Base-by-base conservation (phyloP, 1,140 invertebrate genomes). In the Neodiprion virginianus region DNA sequence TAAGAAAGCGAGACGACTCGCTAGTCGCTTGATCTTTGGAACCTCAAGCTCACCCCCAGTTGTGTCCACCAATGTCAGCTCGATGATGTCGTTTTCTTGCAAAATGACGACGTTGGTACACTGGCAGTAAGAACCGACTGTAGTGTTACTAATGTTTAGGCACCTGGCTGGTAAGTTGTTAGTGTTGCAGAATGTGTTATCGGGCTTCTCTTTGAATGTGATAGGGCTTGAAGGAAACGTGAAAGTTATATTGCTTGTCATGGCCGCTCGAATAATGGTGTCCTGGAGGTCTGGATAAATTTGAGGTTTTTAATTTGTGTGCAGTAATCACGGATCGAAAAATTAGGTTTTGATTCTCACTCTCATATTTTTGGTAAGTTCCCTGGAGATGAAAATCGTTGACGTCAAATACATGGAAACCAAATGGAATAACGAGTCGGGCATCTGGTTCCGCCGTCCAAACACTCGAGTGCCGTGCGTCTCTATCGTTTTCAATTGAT, bases 161-260 rank as follows among this genome's bases (percentile, higher is more conserved):
- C 17, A 21, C 17, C 17, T 21, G 17, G 17, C 17, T 21, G 17
- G 17, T 21, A 21, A 21, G 17, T 21, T 21, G 17, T 21, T 53
- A 14, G 50, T 53, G 50, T 53, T 53, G 50, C 14, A 53, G 50
- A 53, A 21, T 14, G 50, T 53, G 50, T 53, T 10, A 53, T 53
- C 14, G 50, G 9, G 9, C 50, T 53, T 53, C 17, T 21, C 17
- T 21, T 21, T 21, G 17, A 21, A 21, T 21, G 17, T 21, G 17
- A 21, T 79, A 0, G 92, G 92, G 1, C 91, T 92, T 0, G 91
- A 88, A 0, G 92, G 92, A 77, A 91, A 92, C 28, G 88, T 89
- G 80, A 92, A 92, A 3, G 91, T 90, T 49, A 92, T 86, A n/a
- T 92, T 91, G 76, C 92, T 91, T 0, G 91, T 88, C 69, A 81